Percentiles rank a stretch among this genome's conserved stretches.
These are phyloP conservation scores for Ciconia stormi DNA, from an alignment of 2,113 vertebrate species.

Conservation along the genomic window DNA sequence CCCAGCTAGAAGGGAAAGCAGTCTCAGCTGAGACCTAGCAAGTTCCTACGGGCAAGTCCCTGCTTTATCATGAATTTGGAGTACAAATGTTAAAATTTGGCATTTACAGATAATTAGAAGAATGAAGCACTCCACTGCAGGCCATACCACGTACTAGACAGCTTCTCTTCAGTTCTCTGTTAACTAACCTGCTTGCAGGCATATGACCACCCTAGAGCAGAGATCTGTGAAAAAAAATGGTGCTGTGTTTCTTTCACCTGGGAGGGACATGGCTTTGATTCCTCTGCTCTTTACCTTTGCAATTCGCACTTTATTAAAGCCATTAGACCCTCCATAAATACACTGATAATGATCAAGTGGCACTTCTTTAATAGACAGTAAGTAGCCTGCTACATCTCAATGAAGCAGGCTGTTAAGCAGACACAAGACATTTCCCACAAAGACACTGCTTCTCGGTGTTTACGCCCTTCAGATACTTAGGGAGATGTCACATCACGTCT, in stretches of 20 bases:
- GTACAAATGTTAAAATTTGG: background rate
- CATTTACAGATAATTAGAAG: background rate
- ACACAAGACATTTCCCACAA: background rate
- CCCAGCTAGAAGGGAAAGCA: accelerated
- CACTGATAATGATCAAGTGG: background rate
- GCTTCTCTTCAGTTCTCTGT: background rate
- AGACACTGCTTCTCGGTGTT: background rate
- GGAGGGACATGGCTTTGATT: background rate
- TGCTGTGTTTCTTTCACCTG: background rate
- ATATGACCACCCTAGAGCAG: background rate
- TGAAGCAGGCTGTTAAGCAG: background rate
- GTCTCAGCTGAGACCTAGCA: accelerated
- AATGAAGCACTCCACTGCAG: background rate
- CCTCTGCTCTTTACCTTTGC: background rate
- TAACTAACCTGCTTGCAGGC: background rate
- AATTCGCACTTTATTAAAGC: background rate
- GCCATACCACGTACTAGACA: background rate
- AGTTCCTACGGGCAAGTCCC: background rate
- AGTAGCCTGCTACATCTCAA: background rate
- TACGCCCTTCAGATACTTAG: conserved; percentile 7
- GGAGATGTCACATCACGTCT: conserved; percentile 44
- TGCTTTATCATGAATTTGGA: background rate
- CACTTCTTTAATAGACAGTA: background rate
- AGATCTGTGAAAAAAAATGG: background rate
- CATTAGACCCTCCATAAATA: background rate